phyloP scores from a whole-genome alignment of 2,888 invertebrate species.

The Salticus scenicus region DNA sequence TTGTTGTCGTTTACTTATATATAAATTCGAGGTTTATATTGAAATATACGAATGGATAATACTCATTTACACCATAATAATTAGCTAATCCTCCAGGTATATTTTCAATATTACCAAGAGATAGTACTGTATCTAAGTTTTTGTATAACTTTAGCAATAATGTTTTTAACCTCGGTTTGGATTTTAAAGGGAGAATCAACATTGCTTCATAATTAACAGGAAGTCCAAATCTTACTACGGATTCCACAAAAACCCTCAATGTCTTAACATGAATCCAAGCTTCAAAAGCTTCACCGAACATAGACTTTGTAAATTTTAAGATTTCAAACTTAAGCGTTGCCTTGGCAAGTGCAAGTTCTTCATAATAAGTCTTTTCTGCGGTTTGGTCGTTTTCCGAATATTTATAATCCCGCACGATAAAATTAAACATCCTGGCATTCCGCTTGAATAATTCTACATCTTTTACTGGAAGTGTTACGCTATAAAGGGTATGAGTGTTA shows the following conservation, averaged over 20 bases:
- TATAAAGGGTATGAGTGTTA: constrained; percentile 15
- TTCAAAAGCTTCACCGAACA: constrained; percentile 99
- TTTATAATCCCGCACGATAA: constrained; percentile 27
- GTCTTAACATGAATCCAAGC: constrained; percentile 99
- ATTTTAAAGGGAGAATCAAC: constrained; percentile 92
- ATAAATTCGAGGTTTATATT: constrained; percentile 8
- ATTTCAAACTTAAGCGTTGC: background rate
- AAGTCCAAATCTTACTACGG: constrained; percentile 97
- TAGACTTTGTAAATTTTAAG: constrained; percentile 95
- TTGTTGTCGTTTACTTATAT: too few relatives aligned
- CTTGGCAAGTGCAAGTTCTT: background rate
- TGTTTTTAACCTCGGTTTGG: constrained; percentile 89
- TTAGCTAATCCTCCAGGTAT: constrained; percentile 22
- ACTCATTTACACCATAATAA: constrained; percentile 1
- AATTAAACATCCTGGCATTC: constrained; percentile 16
- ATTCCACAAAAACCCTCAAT: constrained; percentile 98
- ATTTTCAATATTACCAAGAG: constrained; percentile 77
- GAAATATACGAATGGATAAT: constrained; percentile 17
- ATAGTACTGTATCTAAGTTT: constrained; percentile 94
- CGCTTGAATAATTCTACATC: constrained; percentile 6
- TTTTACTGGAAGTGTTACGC: constrained; percentile 20
- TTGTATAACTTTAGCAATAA: constrained; percentile 92
- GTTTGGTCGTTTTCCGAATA: background rate
- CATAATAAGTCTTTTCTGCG: background rate
- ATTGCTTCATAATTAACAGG: constrained; percentile 99